Evolutionary conservation across 2,888 invertebrate species (phyloP).

Genomic region (Cataglyphis livida): DNA sequence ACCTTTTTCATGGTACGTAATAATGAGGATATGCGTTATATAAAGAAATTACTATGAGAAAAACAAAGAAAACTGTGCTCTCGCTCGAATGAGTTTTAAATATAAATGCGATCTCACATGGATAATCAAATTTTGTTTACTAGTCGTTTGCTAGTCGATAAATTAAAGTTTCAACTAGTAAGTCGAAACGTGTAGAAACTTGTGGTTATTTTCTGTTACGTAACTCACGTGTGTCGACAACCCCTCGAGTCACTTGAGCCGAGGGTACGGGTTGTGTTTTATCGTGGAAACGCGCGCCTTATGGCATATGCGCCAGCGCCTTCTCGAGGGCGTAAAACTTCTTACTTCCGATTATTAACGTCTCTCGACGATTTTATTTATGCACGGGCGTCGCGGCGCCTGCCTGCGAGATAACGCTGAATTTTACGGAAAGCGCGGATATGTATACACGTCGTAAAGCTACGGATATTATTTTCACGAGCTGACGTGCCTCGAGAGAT

Average conservation of each 20-base stretch:
- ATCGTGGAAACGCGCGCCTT: slow-evolving; percentile 62
- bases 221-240: slow-evolving; percentile 56
- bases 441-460: slow-evolving; percentile 21
- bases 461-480: slow-evolving; percentile 16
- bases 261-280: slow-evolving; percentile 49
- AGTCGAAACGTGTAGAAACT: slow-evolving; percentile 20
- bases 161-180: slow-evolving; percentile 67
- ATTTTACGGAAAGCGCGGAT: slow-evolving; percentile 23
- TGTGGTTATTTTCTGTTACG: slow-evolving; percentile 57
- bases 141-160: slow-evolving; percentile 63
- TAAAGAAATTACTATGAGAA: slow-evolving; percentile 28
- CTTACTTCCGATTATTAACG: slow-evolving; percentile 63
- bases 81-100: neutral
- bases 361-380: slow-evolving; percentile 50
- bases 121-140: slow-evolving; percentile 58
- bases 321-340: slow-evolving; percentile 53
- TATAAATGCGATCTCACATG: slow-evolving; percentile 43
- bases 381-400: slow-evolving; percentile 25
- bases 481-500: slow-evolving; percentile 23
- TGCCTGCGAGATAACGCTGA: slow-evolving; percentile 26
- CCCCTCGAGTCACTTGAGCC: slow-evolving; percentile 21
- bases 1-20: slow-evolving; percentile 17
- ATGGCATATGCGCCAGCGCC: slow-evolving; percentile 42
- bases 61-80: neutral
- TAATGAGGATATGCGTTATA: slow-evolving; percentile 32